Evolutionary conservation across 1,140 invertebrate genomes (phyloP).

Genomic region (Drosophila prosaltans): DNA sequence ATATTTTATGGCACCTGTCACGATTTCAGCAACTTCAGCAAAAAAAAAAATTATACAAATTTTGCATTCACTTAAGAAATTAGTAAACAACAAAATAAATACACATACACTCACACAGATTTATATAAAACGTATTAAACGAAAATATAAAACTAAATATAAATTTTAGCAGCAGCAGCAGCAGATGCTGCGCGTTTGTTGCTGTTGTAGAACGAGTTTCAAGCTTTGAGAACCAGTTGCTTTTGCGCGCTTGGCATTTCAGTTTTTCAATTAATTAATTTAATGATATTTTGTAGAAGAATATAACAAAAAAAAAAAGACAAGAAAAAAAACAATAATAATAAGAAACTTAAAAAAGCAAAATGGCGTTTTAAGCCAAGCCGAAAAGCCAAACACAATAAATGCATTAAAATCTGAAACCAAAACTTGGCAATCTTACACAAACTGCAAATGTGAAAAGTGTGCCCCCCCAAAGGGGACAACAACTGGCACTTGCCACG

Average conservation of each 20-base stretch:
- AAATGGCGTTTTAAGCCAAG: conserved; percentile 44
- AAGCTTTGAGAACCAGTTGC: conserved; percentile 59
- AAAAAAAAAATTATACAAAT: conserved; percentile 44
- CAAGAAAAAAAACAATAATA: background rate
- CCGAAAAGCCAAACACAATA: conserved; percentile 30
- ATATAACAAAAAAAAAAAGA: background rate
- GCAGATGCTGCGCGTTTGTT: no score
- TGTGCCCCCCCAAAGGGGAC: conserved; percentile 9
- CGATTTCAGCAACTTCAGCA: conserved; percentile 15
- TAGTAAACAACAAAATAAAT: conserved; percentile 52
- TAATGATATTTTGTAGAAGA: conserved; percentile 44
- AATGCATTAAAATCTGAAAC: conserved; percentile 11
- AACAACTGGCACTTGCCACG: background rate
- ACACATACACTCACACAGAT: background rate
- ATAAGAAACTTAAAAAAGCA: conserved; percentile 9
- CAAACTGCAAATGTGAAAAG: conserved; percentile 23
- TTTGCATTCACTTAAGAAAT: conserved; percentile 71
- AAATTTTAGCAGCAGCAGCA: conserved; percentile 37
- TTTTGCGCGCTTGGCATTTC: conserved; percentile 72
- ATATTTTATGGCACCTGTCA: conserved; percentile 63
- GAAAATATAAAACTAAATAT: conserved; percentile 61
- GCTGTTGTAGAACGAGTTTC: conserved; percentile 55
- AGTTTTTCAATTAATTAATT: conserved; percentile 66
- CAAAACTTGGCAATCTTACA: conserved; percentile 52
- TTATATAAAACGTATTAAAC: conserved; percentile 18